Base-by-base conservation (phyloP, 2,113 vertebrate genomes). In the Pterocles burchelli region DNA sequence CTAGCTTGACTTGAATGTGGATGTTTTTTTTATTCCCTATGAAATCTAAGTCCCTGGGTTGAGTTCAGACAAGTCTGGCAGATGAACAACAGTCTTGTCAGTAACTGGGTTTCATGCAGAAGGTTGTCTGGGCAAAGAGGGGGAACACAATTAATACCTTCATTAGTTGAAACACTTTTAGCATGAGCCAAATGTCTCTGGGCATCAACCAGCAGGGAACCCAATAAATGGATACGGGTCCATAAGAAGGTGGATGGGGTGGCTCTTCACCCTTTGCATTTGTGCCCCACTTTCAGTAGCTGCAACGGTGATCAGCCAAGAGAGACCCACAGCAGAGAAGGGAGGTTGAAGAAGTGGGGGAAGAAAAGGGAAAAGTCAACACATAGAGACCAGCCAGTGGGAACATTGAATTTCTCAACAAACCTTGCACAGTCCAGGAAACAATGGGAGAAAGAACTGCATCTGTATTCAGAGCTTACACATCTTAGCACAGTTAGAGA, bases 351-450 rank as follows among this genome's bases (percentile, higher is more conserved):
- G 36, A 48, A 7, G 31, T 79, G 38, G 22, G 17, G 1, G 11
- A 90, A 78, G 31, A 48, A 51, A 84, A 89, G 13, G 20, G 24
- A 75, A 70, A 70, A 52, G 25, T 13, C 5, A 78, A 18, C 12
- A 54, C 11, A 7, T 3, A 43, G 21, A 66, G 20, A 52, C 10
- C 1, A 1, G 8, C 3, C 24, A 72, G 54, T 0, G 0, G 19
- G 22, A 91, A 70, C 29, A 15, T 16, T 3, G 0, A 34, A 46
- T 88, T 86, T 73, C 17, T 28, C 66, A 38, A 54, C 25, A 73
- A 52, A 62, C 16, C 33, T 68, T 91, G 21, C 51, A 54, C 45
- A 72, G 71, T 3, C 3, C 1, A 22, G 24, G 41, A 75, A 94
- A 57, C 7, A 90, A 29, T 31, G 9, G 9, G 19, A 90, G 7